A percentile compares a stretch with the other conserved stretches of the same genome.
phyloP scores from a whole-genome alignment of 2,888 invertebrate species.

The Pyrgus malvae region DNA sequence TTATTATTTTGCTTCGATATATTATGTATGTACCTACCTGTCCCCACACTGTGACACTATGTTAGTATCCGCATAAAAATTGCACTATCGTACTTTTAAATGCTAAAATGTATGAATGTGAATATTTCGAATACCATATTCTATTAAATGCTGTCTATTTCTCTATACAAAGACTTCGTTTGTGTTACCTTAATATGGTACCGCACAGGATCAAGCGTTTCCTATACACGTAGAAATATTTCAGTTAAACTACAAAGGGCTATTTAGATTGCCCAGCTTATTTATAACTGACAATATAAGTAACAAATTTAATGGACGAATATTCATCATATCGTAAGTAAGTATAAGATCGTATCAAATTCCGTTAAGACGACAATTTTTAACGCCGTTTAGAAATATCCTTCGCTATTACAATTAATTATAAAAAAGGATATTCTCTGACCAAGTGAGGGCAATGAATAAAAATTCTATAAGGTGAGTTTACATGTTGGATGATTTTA shows the following conservation, averaged over 20 bases:
- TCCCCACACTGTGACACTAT: too few relatives aligned
- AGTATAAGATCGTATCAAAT: slow-evolving; percentile 3
- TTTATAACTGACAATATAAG: slow-evolving; percentile 7
- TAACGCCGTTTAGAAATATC: slow-evolving; percentile 14
- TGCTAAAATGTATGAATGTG: slow-evolving; percentile 4
- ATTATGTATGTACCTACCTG: too few relatives aligned
- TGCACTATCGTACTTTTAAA: neutral
- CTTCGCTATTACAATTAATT: slow-evolving; percentile 14
- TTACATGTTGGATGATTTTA: neutral
- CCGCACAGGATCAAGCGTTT: slow-evolving; percentile 15
- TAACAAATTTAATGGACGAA: slow-evolving; percentile 1
- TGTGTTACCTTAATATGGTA: slow-evolving; percentile 18
- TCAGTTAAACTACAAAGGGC: neutral
- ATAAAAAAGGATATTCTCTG: slow-evolving; percentile 27
- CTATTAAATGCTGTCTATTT: slow-evolving; percentile 9
- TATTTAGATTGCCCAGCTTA: neutral
- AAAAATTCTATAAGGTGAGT: slow-evolving; percentile 22
- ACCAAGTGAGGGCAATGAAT: slow-evolving; percentile 29
- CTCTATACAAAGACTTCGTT: slow-evolving; percentile 21
- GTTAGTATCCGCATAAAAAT: neutral
- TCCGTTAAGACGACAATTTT: slow-evolving; percentile 16
- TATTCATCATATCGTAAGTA: slow-evolving; percentile 1
- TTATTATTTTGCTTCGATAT: too few relatives aligned
- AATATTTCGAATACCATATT: slow-evolving; percentile 8
- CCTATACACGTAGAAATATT: slow-evolving; percentile 5